These are phyloP conservation scores for Grapholita molesta DNA, from an alignment of 1,140 invertebrate genomes.

Conservation along the genomic window DNA sequence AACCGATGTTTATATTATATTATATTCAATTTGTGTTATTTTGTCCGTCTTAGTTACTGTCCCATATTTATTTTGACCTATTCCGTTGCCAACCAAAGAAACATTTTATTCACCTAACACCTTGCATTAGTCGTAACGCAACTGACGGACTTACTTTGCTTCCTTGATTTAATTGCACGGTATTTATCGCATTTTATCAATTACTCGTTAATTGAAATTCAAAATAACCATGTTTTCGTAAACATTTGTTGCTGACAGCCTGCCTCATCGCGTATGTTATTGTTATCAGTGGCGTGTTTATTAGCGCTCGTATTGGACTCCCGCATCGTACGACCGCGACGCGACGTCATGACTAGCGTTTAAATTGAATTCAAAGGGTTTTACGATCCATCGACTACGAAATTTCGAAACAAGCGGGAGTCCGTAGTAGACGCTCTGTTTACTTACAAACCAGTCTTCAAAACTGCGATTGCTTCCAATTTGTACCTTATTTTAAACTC, in stretches of 20 bases:
- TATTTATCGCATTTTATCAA: constrained; percentile 7
- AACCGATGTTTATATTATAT: no score
- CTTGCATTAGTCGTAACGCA: not conserved
- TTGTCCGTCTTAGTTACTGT: no score
- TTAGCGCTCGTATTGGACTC: constrained; percentile 23
- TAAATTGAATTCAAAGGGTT: not conserved
- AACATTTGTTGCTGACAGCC: constrained; percentile 35
- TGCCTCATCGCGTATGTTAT: constrained; percentile 18
- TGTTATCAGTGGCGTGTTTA: constrained; percentile 43
- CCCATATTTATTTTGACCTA: no score
- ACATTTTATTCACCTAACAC: not conserved
- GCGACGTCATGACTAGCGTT: constrained; percentile 30
- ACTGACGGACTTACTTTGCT: not conserved
- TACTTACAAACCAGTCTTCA: not conserved
- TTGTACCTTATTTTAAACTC: not conserved
- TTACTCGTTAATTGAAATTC: constrained; percentile 24
- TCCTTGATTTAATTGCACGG: not conserved
- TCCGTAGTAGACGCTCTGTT: constrained; percentile 20
- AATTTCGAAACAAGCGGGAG: constrained; percentile 26
- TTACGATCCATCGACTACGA: constrained; percentile 5
- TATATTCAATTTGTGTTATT: no score
- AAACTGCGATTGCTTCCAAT: not conserved
- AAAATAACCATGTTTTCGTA: constrained; percentile 22
- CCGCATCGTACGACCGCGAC: constrained; percentile 29
- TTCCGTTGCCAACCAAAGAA: no score